Evolutionary conservation across 2,888 invertebrate genomes (phyloP).

Genomic region (Chymomyza caudatula): DNA sequence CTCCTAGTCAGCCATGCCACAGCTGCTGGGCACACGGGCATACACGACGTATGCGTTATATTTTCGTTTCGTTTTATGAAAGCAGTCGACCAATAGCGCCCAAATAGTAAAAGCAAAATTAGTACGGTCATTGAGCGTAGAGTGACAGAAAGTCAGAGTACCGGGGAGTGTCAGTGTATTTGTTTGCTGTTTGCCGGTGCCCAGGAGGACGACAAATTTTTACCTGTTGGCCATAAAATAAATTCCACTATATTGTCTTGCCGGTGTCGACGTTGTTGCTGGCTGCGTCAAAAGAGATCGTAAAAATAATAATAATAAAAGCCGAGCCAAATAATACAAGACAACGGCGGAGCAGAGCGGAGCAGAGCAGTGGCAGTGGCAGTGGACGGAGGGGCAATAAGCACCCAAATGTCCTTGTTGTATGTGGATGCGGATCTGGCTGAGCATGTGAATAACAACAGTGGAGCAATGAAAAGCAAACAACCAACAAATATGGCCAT

Average conservation of each 20-base stretch:
- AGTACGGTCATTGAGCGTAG: constrained; percentile 30
- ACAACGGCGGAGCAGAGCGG: not conserved
- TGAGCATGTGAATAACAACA: not conserved
- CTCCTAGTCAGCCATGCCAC: not conserved
- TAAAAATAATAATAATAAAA: constrained; percentile 72
- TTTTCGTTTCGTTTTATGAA: not conserved
- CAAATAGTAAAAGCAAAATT: constrained; percentile 68
- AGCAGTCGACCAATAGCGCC: not conserved
- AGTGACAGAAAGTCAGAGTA: not conserved
- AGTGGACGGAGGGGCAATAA: no score
- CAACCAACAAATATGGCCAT: constrained; percentile 14
- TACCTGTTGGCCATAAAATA: constrained; percentile 75
- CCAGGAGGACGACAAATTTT: constrained; percentile 57
- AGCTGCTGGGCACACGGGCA: not conserved
- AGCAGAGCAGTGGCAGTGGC: no score
- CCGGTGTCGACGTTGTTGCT: constrained; percentile 8
- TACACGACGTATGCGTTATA: not conserved
- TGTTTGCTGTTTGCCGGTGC: constrained; percentile 14
- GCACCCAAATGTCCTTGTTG: not conserved
- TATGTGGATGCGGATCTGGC: not conserved
- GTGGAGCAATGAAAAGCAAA: constrained; percentile 1
- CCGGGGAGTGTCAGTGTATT: not conserved
- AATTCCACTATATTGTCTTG: constrained; percentile 65
- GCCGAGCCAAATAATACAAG: constrained; percentile 58
- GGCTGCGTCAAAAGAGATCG: constrained; percentile 26